phyloP scores from a whole-genome alignment of 1,140 invertebrate genomes.

The Atta colombica region DNA sequence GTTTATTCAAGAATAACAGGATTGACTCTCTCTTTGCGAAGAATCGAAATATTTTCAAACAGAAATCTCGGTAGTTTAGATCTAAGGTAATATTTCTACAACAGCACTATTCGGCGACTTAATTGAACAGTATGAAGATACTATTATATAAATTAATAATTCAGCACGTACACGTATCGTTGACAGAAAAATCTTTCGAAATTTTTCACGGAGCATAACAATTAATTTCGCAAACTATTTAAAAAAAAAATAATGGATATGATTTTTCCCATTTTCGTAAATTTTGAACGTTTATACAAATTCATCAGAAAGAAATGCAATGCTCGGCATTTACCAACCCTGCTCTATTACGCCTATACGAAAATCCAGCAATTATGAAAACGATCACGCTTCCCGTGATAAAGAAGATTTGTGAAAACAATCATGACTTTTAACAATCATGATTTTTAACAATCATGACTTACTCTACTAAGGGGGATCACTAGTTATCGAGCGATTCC shows the following conservation, averaged over 20 bases:
- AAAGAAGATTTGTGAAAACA: background rate
- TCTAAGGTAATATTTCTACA: slow-evolving; percentile 27
- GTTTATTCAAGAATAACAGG: slow-evolving; percentile 24
- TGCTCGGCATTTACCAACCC: background rate
- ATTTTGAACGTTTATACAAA: background rate
- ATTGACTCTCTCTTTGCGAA: background rate
- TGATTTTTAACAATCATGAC: background rate
- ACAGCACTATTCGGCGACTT: slow-evolving; percentile 1
- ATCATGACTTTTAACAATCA: background rate
- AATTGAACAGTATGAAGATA: slow-evolving; percentile 51
- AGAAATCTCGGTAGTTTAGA: slow-evolving; percentile 29
- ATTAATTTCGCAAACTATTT: background rate
- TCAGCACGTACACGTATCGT: background rate
- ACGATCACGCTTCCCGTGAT: background rate
- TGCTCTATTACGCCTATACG: background rate
- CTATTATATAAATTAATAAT: slow-evolving; percentile 6
- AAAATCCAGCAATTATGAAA: background rate
- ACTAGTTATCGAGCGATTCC: no score
- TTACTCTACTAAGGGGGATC: no score
- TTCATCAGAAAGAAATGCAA: background rate
- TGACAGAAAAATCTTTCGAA: background rate
- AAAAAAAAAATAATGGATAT: background rate
- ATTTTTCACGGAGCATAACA: background rate
- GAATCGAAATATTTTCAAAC: slow-evolving; percentile 30
- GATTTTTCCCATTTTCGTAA: background rate